Conservation (phyloP, 2,113 vertebrate species). For the Tetrao urogallus region DNA sequence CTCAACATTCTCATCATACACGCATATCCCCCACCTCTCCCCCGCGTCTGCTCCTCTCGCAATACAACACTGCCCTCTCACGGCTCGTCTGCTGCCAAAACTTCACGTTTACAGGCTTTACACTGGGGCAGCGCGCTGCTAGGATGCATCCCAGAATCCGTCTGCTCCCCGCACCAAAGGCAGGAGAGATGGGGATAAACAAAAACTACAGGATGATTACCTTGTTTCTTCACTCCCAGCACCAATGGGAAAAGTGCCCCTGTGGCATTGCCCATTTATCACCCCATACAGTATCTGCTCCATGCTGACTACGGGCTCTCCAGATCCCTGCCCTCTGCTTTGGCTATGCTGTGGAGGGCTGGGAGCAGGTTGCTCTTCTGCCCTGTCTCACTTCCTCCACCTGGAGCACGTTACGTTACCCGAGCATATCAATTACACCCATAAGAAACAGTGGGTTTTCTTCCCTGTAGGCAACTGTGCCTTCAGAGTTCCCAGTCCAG, state of each 20-base stretch:
- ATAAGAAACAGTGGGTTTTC: rapidly evolving
- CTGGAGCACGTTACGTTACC: not conserved
- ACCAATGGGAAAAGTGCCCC: not conserved
- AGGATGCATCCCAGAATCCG: rapidly evolving
- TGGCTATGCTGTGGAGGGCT: not conserved
- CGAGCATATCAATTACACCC: rapidly evolving
- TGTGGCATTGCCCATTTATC: not conserved
- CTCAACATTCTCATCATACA: not conserved
- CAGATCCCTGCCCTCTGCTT: not conserved
- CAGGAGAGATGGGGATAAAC: not conserved
- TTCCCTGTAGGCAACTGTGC: not conserved
- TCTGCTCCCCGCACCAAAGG: not conserved
- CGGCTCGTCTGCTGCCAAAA: not conserved
- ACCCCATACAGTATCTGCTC: rapidly evolving
- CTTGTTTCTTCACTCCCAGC: not conserved
- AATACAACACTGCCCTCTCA: constrained; percentile 73
- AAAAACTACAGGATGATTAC: not conserved
- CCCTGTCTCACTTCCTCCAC: not conserved
- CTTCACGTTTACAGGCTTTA: rapidly evolving
- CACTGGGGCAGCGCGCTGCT: rapidly evolving
- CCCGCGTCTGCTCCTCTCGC: not conserved
- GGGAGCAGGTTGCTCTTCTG: not conserved
- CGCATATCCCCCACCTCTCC: not conserved
- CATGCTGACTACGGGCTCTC: rapidly evolving
- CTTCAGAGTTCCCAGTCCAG: rapidly evolving